Base-by-base conservation (phyloP, 1,140 invertebrate species). In the Hycleus phaleratus region DNA sequence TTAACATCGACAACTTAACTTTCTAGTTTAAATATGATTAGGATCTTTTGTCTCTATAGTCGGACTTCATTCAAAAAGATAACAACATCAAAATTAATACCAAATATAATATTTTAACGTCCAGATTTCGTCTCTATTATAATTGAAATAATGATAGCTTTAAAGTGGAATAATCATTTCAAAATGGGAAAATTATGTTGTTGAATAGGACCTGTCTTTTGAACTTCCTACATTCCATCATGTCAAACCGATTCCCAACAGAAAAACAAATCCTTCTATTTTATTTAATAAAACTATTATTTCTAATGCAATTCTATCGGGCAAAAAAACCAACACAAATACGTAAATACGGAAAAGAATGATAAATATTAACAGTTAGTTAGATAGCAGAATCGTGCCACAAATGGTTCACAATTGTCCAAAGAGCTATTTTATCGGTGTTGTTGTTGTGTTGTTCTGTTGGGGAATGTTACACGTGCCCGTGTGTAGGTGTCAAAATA, bases 1-100 rank as follows among this genome's bases (percentile, higher is more conserved):
- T 62, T 62, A 62, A 56, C 60, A 62, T 58, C 11, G 45, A 62
- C 56, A 59, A 62, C 56, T 61, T 53, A 44, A 61, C 56, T 58
- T 58, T 55, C 44, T 55, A 26, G 43, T 24, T 7, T 44, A 42
- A n/a, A 52, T 49, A 50, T 45, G 49, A 26, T 58, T 58, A 58
- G 5, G 9, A 42, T 42, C 9, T 42, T 42, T 42, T 42, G 40
- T 42, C 40, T 42, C 10, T 7, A n/a, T 4, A 42, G 9, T 42
- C 10, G 10, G 2, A 11, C 10, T n/a, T 10, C 9, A 3, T 8
- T 42, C 4, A 9, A 1, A 6, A 42, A n/a, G 3, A 2, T 42
- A 18, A 18, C 18, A 18, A 18, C 18, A 11, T 42, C 10, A 42
- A 10, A 42, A 42, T n/a, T 42, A 10, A n/a, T n/a, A 11, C 9